phyloP scores from a whole-genome alignment of 2,113 vertebrate genomes.

The Odontesthes bonariensis region DNA sequence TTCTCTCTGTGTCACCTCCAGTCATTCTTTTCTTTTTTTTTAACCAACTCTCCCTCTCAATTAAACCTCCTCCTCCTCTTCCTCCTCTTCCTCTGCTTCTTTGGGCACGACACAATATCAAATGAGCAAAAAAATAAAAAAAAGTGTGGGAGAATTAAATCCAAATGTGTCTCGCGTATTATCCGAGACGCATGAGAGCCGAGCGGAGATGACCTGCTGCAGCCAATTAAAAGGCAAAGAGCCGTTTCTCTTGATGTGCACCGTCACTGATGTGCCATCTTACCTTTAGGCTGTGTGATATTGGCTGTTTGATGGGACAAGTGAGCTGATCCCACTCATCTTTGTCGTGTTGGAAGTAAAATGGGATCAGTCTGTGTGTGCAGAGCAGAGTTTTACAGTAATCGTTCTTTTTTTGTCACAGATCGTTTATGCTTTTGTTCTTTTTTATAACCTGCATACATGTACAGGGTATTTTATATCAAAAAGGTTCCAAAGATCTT shows the following conservation, averaged over 20 bases:
- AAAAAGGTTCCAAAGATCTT: too few species aligned
- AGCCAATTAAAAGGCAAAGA: conserved; percentile 71
- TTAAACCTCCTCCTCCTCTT: conserved; percentile 55
- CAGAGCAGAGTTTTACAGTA: neutral
- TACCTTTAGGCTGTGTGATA: conserved; percentile 52
- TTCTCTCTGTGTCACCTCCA: conserved; percentile 71
- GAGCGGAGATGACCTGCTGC: conserved; percentile 64
- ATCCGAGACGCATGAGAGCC: conserved; percentile 47
- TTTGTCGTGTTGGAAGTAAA: conserved; percentile 28
- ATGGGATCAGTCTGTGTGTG: conserved; percentile 22
- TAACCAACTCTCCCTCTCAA: conserved; percentile 60
- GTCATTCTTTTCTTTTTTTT: conserved; percentile 62
- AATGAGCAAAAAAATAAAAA: conserved; percentile 60
- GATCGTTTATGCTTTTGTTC: neutral
- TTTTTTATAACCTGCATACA: neutral
- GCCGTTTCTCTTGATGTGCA: conserved; percentile 50
- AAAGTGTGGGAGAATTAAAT: conserved; percentile 54
- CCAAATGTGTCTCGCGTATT: conserved; percentile 56
- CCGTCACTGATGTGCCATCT: conserved; percentile 52
- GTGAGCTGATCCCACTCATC: conserved; percentile 45
- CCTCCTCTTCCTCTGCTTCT: conserved; percentile 41
- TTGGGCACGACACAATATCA: conserved; percentile 36
- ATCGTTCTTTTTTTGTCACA: neutral
- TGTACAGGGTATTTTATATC: too few species aligned
- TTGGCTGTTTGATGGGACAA: conserved; percentile 65